Conservation (phyloP, 2,113 vertebrate species). For the Thalassarche chlororhynchos region DNA sequence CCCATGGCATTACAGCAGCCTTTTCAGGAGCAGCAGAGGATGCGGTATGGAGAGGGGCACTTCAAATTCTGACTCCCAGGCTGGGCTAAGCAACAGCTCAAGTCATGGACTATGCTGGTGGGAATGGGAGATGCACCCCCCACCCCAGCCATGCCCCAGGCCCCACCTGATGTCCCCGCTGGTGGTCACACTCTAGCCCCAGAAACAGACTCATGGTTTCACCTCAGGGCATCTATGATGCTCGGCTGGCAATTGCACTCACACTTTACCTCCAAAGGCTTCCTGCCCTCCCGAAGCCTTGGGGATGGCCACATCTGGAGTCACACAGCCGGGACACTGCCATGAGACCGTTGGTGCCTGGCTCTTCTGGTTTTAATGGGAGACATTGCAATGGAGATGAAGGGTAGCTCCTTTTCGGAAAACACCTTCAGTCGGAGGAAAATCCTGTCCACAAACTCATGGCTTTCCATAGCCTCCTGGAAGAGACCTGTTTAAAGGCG, state of each 20-base stretch:
- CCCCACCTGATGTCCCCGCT: background rate
- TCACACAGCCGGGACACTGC: background rate
- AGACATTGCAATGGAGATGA: background rate
- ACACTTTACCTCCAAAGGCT: background rate
- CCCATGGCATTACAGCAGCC: background rate
- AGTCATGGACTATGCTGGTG: background rate
- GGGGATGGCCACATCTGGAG: background rate
- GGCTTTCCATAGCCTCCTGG: background rate
- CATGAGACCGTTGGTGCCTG: background rate
- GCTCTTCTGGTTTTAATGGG: background rate
- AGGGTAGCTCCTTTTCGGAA: background rate
- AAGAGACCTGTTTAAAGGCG: background rate
- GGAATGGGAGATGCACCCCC: background rate
- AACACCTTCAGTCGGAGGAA: background rate
- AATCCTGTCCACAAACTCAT: background rate
- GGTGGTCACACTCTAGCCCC: background rate
- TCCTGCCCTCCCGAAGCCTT: background rate
- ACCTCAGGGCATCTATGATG: background rate
- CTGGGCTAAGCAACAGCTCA: background rate
- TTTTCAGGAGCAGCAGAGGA: background rate
- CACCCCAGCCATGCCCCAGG: background rate
- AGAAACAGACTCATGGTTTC: background rate
- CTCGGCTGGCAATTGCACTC: background rate
- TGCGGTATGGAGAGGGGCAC: background rate
- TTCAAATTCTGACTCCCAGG: background rate